phyloP scores from a whole-genome alignment of 2,113 vertebrate species.

The Lasiurus cinereus region DNA sequence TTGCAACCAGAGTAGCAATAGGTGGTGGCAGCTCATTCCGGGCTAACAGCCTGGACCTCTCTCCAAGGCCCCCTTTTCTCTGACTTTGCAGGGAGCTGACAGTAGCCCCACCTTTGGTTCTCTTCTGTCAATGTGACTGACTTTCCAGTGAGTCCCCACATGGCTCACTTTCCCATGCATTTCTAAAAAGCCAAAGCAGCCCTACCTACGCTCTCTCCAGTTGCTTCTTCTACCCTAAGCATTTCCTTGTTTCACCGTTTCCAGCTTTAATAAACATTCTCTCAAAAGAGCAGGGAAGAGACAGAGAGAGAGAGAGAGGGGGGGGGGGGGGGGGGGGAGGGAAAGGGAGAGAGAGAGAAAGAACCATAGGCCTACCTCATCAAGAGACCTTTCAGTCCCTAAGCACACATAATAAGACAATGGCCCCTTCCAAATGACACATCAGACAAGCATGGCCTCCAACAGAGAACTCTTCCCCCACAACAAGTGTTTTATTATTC shows the following conservation, averaged over 20 bases:
- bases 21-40: background rate
- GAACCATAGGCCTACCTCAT: background rate
- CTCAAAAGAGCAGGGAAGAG: background rate
- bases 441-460: background rate
- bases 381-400: background rate
- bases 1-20: background rate
- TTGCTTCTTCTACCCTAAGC: background rate
- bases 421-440: background rate
- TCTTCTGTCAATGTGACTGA: background rate
- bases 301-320: background rate
- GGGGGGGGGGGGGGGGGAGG: constrained; percentile 48
- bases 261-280: background rate
- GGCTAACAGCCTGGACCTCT: background rate
- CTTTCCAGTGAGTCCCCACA: background rate
- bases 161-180: background rate
- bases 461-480: background rate
- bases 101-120: background rate
- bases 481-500: background rate
- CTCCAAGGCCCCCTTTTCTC: background rate
- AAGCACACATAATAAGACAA: background rate
- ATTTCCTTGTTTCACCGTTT: background rate
- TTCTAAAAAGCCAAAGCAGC: background rate
- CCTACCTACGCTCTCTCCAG: background rate
- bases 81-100: background rate
- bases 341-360: background rate